Conservation (phyloP, 1,140 invertebrate genomes). For the Drepana arcuata region DNA sequence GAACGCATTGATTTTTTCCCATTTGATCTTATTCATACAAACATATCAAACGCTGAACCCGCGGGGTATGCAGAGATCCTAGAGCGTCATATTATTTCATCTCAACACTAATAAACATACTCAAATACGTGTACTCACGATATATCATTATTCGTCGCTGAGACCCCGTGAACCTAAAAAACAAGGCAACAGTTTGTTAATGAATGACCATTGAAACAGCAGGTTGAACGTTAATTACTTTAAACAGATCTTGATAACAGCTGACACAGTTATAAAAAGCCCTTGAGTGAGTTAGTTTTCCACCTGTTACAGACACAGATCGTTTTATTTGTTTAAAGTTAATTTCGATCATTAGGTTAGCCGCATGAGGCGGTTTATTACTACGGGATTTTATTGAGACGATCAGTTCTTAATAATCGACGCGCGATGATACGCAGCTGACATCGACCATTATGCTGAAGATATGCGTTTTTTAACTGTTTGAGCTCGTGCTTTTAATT, state of each 20-base stretch:
- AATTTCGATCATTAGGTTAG: conserved; percentile 57
- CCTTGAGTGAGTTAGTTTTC: conserved; percentile 15
- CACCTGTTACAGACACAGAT: conserved; percentile 20
- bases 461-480: not conserved
- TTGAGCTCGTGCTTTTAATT: not conserved
- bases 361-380: conserved; percentile 53
- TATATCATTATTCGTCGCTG: not conserved
- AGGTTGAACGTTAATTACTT: conserved; percentile 59
- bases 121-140: too few relatives aligned
- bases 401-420: conserved; percentile 21
- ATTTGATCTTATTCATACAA: too few relatives aligned
- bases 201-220: conserved; percentile 31
- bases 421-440: conserved; percentile 17
- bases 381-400: conserved; percentile 3
- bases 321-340: conserved; percentile 61
- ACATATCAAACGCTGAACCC: too few relatives aligned
- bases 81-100: too few relatives aligned
- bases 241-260: conserved; percentile 17
- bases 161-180: not conserved
- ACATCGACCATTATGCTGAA: conserved; percentile 18
- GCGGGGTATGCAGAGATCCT: too few relatives aligned
- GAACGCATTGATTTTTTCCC: too few relatives aligned
- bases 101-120: too few relatives aligned
- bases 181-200: conserved; percentile 15
- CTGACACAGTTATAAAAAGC: conserved; percentile 36